phyloP scores from a whole-genome alignment of 2,113 vertebrate species.

The Rhinoptilus africanus region DNA sequence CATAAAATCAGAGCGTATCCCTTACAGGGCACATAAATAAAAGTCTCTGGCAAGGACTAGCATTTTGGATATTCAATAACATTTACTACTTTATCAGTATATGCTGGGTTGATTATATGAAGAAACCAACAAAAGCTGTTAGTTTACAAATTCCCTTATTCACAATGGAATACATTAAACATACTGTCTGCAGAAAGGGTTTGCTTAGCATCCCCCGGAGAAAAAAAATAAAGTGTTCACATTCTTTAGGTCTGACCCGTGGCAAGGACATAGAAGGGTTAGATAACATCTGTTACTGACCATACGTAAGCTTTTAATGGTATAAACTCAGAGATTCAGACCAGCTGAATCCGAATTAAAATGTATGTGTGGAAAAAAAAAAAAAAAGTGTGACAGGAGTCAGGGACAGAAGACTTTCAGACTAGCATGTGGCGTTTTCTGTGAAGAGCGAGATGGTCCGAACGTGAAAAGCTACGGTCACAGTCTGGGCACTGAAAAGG shows the following conservation, averaged over 20 bases:
- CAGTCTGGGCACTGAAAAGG: constrained; percentile 98
- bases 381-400: not conserved
- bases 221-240: constrained; percentile 78
- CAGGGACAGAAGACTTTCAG: constrained; percentile 67
- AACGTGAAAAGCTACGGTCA: constrained; percentile 97
- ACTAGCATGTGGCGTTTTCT: constrained; percentile 96
- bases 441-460: constrained; percentile 95
- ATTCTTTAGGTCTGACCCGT: constrained; percentile 88
- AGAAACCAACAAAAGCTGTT: constrained; percentile 64
- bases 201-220: constrained; percentile 73
- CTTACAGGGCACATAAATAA: constrained; percentile 40
- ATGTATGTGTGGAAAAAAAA: constrained; percentile 57
- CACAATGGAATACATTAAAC: constrained; percentile 68
- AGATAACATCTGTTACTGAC: constrained; percentile 77
- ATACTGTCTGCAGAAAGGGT: constrained; percentile 68
- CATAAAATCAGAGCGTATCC: not conserved
- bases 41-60: constrained; percentile 76
- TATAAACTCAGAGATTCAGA: constrained; percentile 78
- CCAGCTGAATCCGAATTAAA: constrained; percentile 83
- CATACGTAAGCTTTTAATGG: constrained; percentile 73
- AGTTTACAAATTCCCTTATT: constrained; percentile 75
- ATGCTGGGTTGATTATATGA: constrained; percentile 69
- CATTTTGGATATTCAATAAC: constrained; percentile 68
- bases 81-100: constrained; percentile 73
- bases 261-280: constrained; percentile 73